Conservation (phyloP, 2,888 invertebrate species). For the Strigamia transsilvanica region DNA sequence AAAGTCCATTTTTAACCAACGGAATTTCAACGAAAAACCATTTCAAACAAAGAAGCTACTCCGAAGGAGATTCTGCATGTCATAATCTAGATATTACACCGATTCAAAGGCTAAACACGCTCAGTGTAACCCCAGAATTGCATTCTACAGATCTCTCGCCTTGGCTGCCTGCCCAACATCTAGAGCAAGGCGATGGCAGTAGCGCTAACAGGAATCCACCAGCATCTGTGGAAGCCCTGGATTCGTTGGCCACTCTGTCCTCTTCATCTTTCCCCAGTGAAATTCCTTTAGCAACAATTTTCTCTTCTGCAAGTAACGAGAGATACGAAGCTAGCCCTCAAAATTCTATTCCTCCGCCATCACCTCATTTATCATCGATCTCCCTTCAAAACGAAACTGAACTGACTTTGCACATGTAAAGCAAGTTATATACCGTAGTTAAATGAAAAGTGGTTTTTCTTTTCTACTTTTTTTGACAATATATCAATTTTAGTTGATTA, state of each 20-base stretch:
- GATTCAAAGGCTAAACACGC: not conserved
- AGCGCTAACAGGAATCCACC: not conserved
- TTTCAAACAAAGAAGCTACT: slow-evolving; percentile 23
- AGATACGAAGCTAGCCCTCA: not conserved
- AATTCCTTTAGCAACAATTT: slow-evolving; percentile 29
- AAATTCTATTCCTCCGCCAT: not conserved
- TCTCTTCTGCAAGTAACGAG: not conserved
- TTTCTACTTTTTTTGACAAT: slow-evolving; percentile 40
- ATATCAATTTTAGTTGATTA: slow-evolving; percentile 17
- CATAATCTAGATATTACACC: not conserved
- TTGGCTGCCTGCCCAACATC: not conserved
- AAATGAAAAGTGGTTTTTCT: not conserved
- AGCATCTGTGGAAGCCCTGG: not conserved
- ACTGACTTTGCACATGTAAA: slow-evolving; percentile 5
- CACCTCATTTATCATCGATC: not conserved
- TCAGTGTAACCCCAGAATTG: slow-evolving; percentile 10
- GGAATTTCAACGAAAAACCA: slow-evolving; percentile 13
- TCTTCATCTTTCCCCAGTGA: slow-evolving; percentile 37
- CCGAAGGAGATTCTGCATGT: slow-evolving; percentile 2
- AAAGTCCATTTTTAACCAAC: not conserved
- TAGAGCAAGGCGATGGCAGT: not conserved
- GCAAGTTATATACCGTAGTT: not conserved
- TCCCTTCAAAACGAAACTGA: slow-evolving; percentile 22
- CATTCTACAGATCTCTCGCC: not conserved
- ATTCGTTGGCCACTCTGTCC: slow-evolving; percentile 18